Conservation (phyloP, 1,140 invertebrate genomes). For the Pristionchus pacificus region DNA sequence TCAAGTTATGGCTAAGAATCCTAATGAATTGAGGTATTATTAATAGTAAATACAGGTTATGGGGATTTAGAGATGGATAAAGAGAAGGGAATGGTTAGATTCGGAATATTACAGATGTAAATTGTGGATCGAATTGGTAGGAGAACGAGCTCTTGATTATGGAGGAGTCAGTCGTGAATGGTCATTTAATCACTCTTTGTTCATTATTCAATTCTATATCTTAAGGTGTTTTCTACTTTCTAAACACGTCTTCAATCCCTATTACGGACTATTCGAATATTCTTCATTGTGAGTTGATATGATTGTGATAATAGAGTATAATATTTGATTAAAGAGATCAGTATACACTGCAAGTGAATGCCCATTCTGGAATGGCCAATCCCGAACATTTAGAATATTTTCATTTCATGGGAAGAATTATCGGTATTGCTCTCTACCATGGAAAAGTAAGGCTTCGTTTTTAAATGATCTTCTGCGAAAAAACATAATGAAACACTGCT, state of each 20-base stretch:
- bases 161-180: conserved; percentile 84
- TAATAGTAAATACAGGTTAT: background rate
- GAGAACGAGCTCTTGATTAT: conserved; percentile 84
- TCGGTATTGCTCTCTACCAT: conserved; percentile 97
- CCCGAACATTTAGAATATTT: conserved; percentile 96
- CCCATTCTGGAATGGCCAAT: conserved; percentile 89
- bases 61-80: conserved; percentile 53
- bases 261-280: conserved; percentile 97
- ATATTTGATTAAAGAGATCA: conserved; percentile 72
- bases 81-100: conserved; percentile 44
- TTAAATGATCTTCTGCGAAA: background rate
- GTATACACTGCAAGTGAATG: conserved; percentile 97
- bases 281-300: conserved; percentile 77
- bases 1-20: conserved; percentile 79
- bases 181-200: background rate
- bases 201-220: conserved; percentile 33
- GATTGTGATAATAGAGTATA: background rate
- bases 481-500: conserved; percentile 2
- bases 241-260: conserved; percentile 99
- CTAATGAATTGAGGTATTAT: conserved; percentile 62
- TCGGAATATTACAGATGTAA: conserved; percentile 80
- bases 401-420: conserved; percentile 94
- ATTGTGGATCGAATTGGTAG: conserved; percentile 96
- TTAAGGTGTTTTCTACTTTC: conserved; percentile 98
- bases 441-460: conserved; percentile 67